Evolutionary conservation across 2,888 invertebrate genomes (phyloP).

Genomic region (Loripinus fragilis): DNA sequence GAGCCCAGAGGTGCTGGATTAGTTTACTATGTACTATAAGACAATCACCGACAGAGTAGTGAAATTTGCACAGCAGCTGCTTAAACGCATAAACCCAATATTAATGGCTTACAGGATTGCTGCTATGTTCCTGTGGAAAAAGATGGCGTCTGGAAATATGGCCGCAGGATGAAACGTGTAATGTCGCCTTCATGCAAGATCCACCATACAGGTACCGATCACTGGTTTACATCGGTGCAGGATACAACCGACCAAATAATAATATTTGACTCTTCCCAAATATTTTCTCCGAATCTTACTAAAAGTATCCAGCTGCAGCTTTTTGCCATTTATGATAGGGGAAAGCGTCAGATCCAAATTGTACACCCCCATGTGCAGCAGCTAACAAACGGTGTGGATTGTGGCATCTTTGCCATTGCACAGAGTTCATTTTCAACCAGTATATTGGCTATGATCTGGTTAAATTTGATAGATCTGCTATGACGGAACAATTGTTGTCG

Average conservation of each 20-base stretch:
- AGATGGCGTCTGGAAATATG: background rate
- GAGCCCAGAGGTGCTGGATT: background rate
- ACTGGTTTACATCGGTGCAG: background rate
- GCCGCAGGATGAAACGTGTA: background rate
- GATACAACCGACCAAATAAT: background rate
- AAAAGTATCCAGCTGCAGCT: background rate
- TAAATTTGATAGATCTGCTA: background rate
- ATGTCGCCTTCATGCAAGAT: background rate
- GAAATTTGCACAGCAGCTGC: background rate
- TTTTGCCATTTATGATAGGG: background rate
- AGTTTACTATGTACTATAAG: background rate
- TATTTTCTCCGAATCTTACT: background rate
- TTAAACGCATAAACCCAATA: background rate
- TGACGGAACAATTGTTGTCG: background rate
- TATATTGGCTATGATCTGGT: background rate
- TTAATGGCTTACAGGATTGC: background rate
- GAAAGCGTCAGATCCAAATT: background rate
- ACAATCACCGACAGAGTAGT: background rate
- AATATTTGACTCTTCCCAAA: background rate
- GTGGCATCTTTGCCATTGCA: background rate
- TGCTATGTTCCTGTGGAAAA: constrained; percentile 1
- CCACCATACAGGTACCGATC: background rate
- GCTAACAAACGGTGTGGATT: background rate
- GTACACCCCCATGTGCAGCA: background rate
- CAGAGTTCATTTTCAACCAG: background rate